Evolutionary conservation across 2,797 vertebrate species (phyloP).

Genomic region (Vespertilio murinus): DNA sequence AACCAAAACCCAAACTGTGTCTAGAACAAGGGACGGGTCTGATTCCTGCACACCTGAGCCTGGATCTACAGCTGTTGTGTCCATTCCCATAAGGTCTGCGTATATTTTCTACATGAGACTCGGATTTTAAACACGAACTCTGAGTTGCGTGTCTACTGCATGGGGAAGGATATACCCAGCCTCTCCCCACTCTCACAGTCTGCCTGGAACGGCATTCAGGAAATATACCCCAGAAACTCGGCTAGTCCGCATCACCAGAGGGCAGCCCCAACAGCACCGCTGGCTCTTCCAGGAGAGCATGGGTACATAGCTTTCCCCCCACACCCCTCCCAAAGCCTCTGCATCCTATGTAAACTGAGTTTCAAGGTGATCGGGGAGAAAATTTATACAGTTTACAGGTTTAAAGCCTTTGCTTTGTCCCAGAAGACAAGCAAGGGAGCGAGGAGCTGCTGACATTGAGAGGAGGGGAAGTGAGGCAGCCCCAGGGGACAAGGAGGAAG

Average conservation of each 20-base stretch:
- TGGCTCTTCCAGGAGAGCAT: background rate
- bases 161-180: background rate
- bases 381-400: conserved; percentile 70
- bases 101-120: rapidly evolving
- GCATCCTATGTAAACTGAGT: conserved; percentile 61
- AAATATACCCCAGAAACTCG: background rate
- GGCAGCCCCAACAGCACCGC: rapidly evolving
- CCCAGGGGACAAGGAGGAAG: conserved; percentile 49
- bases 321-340: background rate
- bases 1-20: background rate
- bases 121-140: background rate
- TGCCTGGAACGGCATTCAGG: background rate
- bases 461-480: conserved; percentile 16
- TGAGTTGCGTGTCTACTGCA: background rate
- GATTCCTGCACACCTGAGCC: background rate
- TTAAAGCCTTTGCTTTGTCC: conserved; percentile 67
- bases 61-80: background rate
- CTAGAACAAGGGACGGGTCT: background rate
- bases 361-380: conserved; percentile 67
- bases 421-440: conserved; percentile 72
- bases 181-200: background rate
- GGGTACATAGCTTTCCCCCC: background rate
- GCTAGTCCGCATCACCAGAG: background rate
- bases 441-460: background rate
- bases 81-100: background rate